These are phyloP conservation scores for Macrosteles quadrilineatus DNA, from an alignment of 1,140 invertebrate species.

Conservation along the genomic window DNA sequence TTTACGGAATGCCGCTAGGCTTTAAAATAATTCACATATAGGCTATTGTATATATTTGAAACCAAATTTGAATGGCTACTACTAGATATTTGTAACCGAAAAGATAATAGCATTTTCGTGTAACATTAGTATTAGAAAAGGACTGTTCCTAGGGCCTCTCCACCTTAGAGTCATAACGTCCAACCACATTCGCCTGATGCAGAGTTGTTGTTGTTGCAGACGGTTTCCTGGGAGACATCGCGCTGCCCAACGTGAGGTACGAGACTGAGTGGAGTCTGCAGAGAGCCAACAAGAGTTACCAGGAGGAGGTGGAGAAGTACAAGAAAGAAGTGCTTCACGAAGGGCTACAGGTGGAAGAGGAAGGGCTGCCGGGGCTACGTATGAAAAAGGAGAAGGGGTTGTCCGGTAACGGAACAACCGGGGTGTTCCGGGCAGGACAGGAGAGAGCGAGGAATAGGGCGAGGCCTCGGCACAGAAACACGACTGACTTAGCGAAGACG, in stretches of 20 bases:
- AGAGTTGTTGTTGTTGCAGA: conserved; percentile 32
- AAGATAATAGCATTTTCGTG: too few relatives aligned
- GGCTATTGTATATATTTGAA: too few relatives aligned
- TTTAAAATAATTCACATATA: too few relatives aligned
- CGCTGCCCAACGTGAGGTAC: conserved; percentile 40
- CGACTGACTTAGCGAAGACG: not conserved
- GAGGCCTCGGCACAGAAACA: conserved; percentile 14
- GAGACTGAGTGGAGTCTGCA: conserved; percentile 34
- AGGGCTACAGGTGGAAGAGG: conserved; percentile 78
- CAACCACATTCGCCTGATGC: too few relatives aligned
- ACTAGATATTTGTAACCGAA: too few relatives aligned
- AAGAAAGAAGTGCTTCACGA: conserved; percentile 76
- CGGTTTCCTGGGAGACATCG: conserved; percentile 42
- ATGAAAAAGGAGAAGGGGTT: conserved; percentile 25
- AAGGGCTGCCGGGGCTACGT: conserved; percentile 65
- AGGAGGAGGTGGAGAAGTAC: conserved; percentile 72
- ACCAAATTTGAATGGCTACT: too few relatives aligned
- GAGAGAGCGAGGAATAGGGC: conserved; percentile 17
- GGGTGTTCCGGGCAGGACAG: conserved; percentile 14
- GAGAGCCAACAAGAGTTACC: conserved; percentile 34
- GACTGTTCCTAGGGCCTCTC: too few relatives aligned
- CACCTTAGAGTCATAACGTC: too few relatives aligned
- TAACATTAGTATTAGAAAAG: too few relatives aligned
- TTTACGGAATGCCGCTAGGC: too few relatives aligned
- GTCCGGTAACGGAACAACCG: not conserved